Percentiles rank a stretch among this genome's conserved stretches.
Conservation (phyloP, 2,888 invertebrate species). For the Apamea sordens region DNA sequence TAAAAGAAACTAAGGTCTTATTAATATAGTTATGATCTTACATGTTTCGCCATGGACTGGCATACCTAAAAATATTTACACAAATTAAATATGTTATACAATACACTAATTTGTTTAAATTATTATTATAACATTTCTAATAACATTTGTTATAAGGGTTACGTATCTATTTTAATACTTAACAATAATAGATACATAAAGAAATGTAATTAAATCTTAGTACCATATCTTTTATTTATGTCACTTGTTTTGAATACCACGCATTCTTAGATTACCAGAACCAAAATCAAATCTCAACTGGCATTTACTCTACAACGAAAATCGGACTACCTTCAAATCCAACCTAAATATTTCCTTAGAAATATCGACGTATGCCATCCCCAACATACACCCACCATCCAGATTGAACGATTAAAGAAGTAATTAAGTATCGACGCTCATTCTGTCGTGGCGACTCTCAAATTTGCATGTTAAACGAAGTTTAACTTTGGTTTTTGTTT, state of each 20-base stretch:
- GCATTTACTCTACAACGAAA: neutral
- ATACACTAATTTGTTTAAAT: too few species aligned
- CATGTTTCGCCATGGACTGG: too few species aligned
- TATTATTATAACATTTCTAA: too few species aligned
- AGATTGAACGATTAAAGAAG: constrained; percentile 90
- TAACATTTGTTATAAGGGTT: too few species aligned
- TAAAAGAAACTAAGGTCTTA: neutral
- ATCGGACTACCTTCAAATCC: neutral
- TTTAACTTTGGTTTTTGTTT: constrained; percentile 87
- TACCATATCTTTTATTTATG: too few species aligned
- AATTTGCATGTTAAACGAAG: constrained; percentile 91
- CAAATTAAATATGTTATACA: too few species aligned
- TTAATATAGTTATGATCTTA: neutral
- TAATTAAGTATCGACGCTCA: constrained; percentile 90
- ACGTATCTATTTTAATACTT: too few species aligned
- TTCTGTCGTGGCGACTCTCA: constrained; percentile 89
- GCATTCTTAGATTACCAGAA: neutral
- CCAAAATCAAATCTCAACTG: too few species aligned
- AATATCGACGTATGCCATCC: constrained; percentile 48
- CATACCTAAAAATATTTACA: too few species aligned
- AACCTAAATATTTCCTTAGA: constrained; percentile 24
- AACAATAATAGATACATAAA: too few species aligned
- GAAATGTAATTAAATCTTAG: too few species aligned
- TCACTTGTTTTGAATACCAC: neutral
- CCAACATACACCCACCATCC: constrained; percentile 80